Conservation (phyloP, 2,113 vertebrate genomes). For the Hypomesus transpacificus region DNA sequence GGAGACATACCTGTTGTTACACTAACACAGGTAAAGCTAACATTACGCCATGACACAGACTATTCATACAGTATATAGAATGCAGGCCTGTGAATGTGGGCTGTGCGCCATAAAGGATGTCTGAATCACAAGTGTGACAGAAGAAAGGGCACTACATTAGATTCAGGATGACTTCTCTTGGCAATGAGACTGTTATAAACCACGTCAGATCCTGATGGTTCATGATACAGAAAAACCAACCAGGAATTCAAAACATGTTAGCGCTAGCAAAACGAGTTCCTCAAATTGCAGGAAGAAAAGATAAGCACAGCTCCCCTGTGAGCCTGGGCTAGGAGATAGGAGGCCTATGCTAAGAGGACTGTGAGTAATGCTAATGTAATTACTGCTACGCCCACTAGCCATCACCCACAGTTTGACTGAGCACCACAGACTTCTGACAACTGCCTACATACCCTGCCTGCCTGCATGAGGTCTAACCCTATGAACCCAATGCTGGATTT, state of each 20-base stretch:
- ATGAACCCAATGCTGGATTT: background rate
- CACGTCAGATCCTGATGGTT: too few species aligned
- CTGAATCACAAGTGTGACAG: too few species aligned
- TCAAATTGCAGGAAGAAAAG: background rate
- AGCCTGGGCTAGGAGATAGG: constrained; percentile 31
- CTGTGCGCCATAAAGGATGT: too few species aligned
- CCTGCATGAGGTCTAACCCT: background rate
- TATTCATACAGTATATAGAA: background rate
- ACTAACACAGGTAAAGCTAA: background rate
- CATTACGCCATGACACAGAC: background rate
- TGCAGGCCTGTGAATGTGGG: background rate
- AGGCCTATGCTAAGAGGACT: constrained; percentile 31
- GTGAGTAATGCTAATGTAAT: constrained; percentile 51
- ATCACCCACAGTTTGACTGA: background rate
- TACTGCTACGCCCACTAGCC: constrained; percentile 27
- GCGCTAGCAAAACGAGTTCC: constrained; percentile 21
- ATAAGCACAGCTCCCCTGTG: constrained; percentile 27
- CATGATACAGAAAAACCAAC: background rate
- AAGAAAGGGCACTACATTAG: too few species aligned
- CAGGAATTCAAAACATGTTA: constrained; percentile 25
- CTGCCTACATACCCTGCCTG: background rate
- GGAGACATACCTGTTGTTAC: background rate
- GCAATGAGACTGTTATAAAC: too few species aligned
- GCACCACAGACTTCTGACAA: background rate
- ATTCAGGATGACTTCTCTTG: too few species aligned